These are phyloP conservation scores for Diachrysia chrysitis DNA, from an alignment of 2,888 invertebrate genomes.

Conservation along the genomic window DNA sequence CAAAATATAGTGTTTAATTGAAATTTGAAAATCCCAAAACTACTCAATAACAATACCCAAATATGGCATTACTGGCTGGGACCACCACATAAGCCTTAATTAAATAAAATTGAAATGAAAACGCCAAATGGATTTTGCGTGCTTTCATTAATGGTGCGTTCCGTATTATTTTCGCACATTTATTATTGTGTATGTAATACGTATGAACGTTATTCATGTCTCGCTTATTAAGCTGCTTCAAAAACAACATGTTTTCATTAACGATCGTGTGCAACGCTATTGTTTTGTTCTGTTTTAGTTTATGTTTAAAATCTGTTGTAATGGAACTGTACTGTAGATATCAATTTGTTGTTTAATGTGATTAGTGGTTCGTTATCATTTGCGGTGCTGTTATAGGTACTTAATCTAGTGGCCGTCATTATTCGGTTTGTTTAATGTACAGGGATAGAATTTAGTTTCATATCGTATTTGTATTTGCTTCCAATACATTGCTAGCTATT, in stretches of 20 bases:
- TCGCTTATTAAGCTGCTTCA: constrained; percentile 86
- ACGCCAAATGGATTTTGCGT: constrained; percentile 88
- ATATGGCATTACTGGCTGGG: constrained; percentile 65
- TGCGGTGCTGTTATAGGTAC: constrained; percentile 14
- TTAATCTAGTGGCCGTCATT: constrained; percentile 15
- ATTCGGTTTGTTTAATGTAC: constrained; percentile 2
- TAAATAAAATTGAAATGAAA: constrained; percentile 89
- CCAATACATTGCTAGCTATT: neutral
- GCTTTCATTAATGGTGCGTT: constrained; percentile 87
- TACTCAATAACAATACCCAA: constrained; percentile 68
- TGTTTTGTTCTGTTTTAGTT: constrained; percentile 73
- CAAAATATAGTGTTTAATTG: constrained; percentile 55
- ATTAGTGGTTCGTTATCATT: constrained; percentile 22
- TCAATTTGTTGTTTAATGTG: constrained; percentile 41
- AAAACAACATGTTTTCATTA: constrained; percentile 88
- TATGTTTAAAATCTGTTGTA: constrained; percentile 67
- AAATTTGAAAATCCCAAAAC: constrained; percentile 62
- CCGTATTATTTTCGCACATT: constrained; percentile 87
- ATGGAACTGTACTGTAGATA: constrained; percentile 44
- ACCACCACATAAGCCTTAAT: constrained; percentile 84
- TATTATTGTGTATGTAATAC: constrained; percentile 84
- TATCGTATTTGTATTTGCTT: neutral
- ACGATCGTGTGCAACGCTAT: constrained; percentile 68
- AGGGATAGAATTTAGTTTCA: neutral
- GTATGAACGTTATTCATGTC: constrained; percentile 84